Evolutionary conservation across 1,140 invertebrate species (phyloP).

Genomic region (Cotesia typhae): DNA sequence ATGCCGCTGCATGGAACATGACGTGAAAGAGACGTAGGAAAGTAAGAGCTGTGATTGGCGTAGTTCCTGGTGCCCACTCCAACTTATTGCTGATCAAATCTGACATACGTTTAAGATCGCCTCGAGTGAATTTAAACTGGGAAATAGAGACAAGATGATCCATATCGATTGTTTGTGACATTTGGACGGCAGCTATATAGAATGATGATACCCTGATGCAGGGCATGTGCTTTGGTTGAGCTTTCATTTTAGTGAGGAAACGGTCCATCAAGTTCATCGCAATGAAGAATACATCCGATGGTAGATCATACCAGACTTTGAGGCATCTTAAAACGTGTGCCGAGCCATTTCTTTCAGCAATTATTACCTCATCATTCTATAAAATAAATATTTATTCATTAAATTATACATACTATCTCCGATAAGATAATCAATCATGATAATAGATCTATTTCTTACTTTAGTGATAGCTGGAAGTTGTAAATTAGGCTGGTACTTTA

Average conservation of each 20-base stretch:
- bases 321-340: conserved; percentile 81
- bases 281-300: conserved; percentile 78
- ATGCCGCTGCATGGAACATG: conserved; percentile 68
- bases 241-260: conserved; percentile 78
- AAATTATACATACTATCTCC: no score
- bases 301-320: conserved; percentile 84
- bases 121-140: conserved; percentile 78
- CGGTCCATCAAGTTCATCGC: conserved; percentile 81
- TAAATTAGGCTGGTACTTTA: conserved; percentile 75
- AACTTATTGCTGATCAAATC: conserved; percentile 76
- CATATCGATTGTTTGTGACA: conserved; percentile 56
- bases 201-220: conserved; percentile 77
- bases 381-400: conserved; percentile 25
- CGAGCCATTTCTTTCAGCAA: conserved; percentile 77
- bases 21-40: conserved; percentile 74
- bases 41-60: conserved; percentile 71
- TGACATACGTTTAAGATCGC: conserved; percentile 79
- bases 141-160: conserved; percentile 69
- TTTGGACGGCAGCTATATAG: conserved; percentile 70
- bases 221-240: conserved; percentile 74
- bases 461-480: conserved; percentile 66
- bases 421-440: no score
- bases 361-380: conserved; percentile 74
- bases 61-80: conserved; percentile 68
- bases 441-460: conserved; percentile 44